phyloP scores from a whole-genome alignment of 1,140 invertebrate genomes.

The Caenorhabditis remanei region DNA sequence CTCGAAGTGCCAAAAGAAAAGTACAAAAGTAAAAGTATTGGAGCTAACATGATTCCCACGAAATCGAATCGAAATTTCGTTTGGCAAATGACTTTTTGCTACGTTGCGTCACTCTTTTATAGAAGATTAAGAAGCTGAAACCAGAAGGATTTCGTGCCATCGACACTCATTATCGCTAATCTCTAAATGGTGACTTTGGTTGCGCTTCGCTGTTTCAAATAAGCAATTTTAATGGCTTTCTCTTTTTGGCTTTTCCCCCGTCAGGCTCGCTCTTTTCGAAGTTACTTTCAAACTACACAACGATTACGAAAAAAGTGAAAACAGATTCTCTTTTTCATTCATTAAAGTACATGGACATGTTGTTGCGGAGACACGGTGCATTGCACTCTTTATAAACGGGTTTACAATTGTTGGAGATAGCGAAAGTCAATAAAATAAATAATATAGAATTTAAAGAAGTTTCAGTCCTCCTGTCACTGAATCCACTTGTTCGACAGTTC shows the following conservation, averaged over 20 bases:
- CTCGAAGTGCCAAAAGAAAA: not conserved
- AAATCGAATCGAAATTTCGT: not conserved
- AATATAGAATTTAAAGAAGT: constrained; percentile 76
- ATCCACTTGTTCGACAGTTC: constrained; percentile 79
- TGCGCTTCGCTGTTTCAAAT: constrained; percentile 45
- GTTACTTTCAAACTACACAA: not conserved
- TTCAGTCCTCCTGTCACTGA: constrained; percentile 79
- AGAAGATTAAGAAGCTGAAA: constrained; percentile 40
- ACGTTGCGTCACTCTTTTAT: constrained; percentile 45
- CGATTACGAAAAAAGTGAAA: not conserved
- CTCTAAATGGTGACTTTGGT: constrained; percentile 28
- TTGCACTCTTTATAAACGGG: constrained; percentile 1
- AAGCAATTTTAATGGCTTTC: constrained; percentile 49
- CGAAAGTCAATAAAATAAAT: not conserved
- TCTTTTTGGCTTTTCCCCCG: not conserved
- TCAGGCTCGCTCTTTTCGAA: constrained; percentile 1
- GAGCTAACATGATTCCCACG: not conserved
- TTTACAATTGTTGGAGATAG: not conserved
- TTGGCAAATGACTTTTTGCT: constrained; percentile 45
- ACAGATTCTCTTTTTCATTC: constrained; percentile 7
- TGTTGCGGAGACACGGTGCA: not conserved
- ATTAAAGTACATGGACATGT: constrained; percentile 18
- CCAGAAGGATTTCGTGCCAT: constrained; percentile 37
- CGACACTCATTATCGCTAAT: constrained; percentile 43
- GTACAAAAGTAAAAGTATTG: constrained; percentile 26